Conservation (phyloP, 2,888 invertebrate species). For the Drosophila macrothrix region DNA sequence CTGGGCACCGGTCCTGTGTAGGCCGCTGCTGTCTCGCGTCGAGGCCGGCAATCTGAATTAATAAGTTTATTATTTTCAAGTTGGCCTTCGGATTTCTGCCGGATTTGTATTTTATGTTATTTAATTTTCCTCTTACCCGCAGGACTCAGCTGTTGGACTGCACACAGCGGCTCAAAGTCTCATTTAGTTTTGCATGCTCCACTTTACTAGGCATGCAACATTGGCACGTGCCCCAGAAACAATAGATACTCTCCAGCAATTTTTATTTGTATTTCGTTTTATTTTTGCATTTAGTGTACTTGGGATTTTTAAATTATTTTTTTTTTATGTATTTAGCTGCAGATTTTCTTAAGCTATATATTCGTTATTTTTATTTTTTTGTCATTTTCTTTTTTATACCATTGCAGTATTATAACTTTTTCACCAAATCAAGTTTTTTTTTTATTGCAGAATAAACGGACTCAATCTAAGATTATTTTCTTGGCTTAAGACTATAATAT, state of each 20-base stretch:
- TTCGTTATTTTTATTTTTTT: conserved; percentile 22
- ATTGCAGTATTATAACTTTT: background rate
- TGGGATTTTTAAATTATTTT: conserved; percentile 46
- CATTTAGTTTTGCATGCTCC: conserved; percentile 50
- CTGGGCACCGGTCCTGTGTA: conserved; percentile 16
- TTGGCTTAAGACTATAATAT: background rate
- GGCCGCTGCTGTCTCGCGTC: conserved; percentile 45
- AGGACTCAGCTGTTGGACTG: conserved; percentile 58
- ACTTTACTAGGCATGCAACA: conserved; percentile 3
- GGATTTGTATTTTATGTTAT: conserved; percentile 75
- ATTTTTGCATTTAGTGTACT: conserved; percentile 58
- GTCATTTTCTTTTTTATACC: background rate
- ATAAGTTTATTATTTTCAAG: conserved; percentile 74
- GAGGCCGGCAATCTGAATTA: conserved; percentile 64
- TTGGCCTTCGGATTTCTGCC: conserved; percentile 52
- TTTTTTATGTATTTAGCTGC: conserved; percentile 42
- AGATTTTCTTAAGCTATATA: conserved; percentile 63
- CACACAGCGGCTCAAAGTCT: conserved; percentile 67
- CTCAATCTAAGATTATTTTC: background rate
- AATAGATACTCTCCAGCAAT: conserved; percentile 20
- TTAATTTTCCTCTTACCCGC: conserved; percentile 56
- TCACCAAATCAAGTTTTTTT: background rate
- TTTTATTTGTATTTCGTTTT: conserved; percentile 47
- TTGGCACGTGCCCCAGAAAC: conserved; percentile 6
- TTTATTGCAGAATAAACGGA: background rate